phyloP scores from a whole-genome alignment of 2,888 invertebrate genomes.

The Pachydiplax longipennis region DNA sequence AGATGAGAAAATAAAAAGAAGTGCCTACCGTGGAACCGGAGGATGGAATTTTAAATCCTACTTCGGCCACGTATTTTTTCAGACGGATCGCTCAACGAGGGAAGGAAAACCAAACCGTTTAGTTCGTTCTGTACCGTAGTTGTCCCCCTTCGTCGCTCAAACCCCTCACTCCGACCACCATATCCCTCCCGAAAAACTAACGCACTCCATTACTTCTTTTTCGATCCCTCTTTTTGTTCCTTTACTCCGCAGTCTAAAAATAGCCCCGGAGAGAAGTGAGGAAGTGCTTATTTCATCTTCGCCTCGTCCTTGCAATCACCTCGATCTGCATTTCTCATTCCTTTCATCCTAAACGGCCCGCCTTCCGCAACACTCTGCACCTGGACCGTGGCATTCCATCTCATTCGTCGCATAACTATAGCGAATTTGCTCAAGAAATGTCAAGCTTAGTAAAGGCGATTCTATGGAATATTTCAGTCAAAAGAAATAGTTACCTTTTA shows the following conservation, averaged over 20 bases:
- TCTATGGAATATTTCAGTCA: too few relatives aligned
- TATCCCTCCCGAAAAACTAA: background rate
- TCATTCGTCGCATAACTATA: background rate
- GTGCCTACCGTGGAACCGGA: slow-evolving; percentile 14
- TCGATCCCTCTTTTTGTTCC: background rate
- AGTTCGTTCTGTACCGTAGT: background rate
- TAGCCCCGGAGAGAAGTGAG: background rate
- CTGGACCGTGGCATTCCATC: background rate
- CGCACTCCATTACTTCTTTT: background rate
- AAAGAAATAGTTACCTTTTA: too few relatives aligned
- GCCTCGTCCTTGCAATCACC: background rate
- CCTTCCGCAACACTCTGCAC: background rate
- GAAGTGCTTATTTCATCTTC: background rate
- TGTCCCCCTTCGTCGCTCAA: background rate
- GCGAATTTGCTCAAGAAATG: too few relatives aligned
- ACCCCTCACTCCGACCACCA: background rate
- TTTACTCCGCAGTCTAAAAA: background rate
- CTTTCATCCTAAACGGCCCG: too few relatives aligned
- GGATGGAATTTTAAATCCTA: background rate
- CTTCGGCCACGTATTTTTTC: background rate
- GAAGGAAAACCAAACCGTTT: slow-evolving; percentile 19
- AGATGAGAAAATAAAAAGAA: background rate
- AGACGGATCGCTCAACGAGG: background rate
- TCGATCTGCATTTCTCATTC: background rate
- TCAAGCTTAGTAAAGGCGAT: too few relatives aligned